phyloP scores from a whole-genome alignment of 2,888 invertebrate species.

The Scaptomyza flava region DNA sequence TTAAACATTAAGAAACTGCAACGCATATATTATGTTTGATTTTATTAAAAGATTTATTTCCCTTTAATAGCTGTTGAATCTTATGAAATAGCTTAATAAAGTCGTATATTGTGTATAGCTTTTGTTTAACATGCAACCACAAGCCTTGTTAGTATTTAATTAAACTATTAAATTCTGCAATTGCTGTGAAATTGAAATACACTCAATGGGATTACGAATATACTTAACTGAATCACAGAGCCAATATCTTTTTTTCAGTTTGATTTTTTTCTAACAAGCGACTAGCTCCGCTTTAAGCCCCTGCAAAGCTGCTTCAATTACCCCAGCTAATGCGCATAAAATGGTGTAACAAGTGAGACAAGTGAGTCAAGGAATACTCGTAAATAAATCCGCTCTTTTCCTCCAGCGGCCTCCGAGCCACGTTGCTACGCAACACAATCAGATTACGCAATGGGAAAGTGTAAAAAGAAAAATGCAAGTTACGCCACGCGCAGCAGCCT shows the following conservation, averaged over 20 bases:
- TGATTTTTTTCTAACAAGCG: slow-evolving; percentile 16
- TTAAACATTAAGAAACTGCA: no score
- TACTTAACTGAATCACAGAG: not conserved
- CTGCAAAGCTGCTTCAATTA: slow-evolving; percentile 69
- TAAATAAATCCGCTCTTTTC: slow-evolving; percentile 27
- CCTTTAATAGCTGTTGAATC: no score
- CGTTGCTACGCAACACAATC: slow-evolving; percentile 47
- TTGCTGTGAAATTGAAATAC: not conserved
- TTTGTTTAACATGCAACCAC: not conserved
- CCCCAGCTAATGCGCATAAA: slow-evolving; percentile 66
- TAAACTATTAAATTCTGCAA: slow-evolving; percentile 4
- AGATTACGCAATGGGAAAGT: slow-evolving; percentile 58
- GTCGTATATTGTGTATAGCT: not conserved
- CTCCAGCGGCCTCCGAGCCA: not conserved
- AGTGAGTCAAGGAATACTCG: slow-evolving; percentile 17
- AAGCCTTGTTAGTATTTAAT: slow-evolving; percentile 3
- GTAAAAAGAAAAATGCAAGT: slow-evolving; percentile 33
- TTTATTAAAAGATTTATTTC: not conserved
- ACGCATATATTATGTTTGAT: not conserved
- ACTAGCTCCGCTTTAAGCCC: slow-evolving; percentile 50
- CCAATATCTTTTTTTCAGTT: slow-evolving; percentile 16
- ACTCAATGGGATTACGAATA: slow-evolving; percentile 11
- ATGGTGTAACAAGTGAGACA: slow-evolving; percentile 60
- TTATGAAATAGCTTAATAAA: no score
- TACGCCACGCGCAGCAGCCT: slow-evolving; percentile 52